Evolutionary conservation across 2,113 vertebrate genomes (phyloP).

Genomic region (Raphicerus campestris): DNA sequence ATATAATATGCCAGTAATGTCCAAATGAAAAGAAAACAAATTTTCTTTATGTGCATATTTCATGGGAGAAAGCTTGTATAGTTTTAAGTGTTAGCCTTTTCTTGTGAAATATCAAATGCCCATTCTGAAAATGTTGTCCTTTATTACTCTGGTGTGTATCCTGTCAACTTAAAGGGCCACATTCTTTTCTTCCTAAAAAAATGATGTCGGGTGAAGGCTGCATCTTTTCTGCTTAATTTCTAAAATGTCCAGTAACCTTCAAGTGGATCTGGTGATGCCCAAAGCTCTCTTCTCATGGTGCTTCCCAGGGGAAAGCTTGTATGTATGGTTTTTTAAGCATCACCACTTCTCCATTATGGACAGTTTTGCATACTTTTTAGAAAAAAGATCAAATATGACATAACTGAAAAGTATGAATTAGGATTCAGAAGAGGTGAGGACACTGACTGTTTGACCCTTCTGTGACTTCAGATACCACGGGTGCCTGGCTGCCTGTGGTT

Average conservation of each 20-base stretch:
- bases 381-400: background rate
- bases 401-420: background rate
- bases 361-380: background rate
- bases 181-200: background rate
- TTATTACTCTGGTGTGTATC: background rate
- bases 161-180: background rate
- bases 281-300: background rate
- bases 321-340: background rate
- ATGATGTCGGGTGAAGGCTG: background rate
- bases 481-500: background rate
- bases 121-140: background rate
- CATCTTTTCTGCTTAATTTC: background rate
- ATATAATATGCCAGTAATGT: background rate
- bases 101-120: background rate
- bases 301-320: background rate
- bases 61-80: background rate
- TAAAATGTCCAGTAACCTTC: background rate
- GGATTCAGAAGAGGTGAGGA: background rate
- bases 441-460: background rate
- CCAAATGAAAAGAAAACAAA: background rate
- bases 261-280: background rate
- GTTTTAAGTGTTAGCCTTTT: background rate
- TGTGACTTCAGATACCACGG: background rate
- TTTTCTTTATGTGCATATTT: background rate
- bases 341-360: background rate